Percentiles rank a stretch among this genome's conserved stretches.
Evolutionary conservation across 2,797 vertebrate species (phyloP).

Genomic region (Sardinella longiceps): DNA sequence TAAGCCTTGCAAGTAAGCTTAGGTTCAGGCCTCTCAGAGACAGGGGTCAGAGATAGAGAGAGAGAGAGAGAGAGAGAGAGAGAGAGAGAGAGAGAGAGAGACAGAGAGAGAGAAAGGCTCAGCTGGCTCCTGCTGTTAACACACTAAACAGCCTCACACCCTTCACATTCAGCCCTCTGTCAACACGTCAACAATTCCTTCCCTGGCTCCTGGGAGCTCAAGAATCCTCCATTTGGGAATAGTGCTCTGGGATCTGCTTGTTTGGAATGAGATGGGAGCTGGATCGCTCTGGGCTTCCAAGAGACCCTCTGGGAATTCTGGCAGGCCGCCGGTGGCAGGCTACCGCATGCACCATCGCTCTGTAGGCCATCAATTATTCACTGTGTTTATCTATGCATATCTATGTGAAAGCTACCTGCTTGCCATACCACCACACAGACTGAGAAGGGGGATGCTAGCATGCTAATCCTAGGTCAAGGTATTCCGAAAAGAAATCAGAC

Average conservation of each 20-base stretch:
- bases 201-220: neutral
- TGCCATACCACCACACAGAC: slow-evolving; percentile 67
- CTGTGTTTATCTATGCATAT: slow-evolving; percentile 76
- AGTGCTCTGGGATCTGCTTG: neutral
- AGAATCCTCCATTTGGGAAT: neutral
- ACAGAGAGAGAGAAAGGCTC: neutral
- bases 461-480: neutral
- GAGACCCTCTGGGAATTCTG: neutral
- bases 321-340: slow-evolving; percentile 39
- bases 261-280: neutral
- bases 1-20: neutral
- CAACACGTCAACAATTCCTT: slow-evolving; percentile 8
- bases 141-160: neutral
- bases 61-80: neutral
- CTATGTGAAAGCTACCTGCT: slow-evolving; percentile 71
- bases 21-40: neutral
- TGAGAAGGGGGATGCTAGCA: slow-evolving; percentile 52
- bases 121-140: neutral
- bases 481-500: neutral
- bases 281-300: neutral
- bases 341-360: slow-evolving; percentile 67
- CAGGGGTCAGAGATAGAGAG: neutral
- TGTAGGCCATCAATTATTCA: slow-evolving; percentile 77
- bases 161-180: neutral
- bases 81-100: neutral